Evolutionary conservation across 1,140 invertebrate genomes (phyloP).

Genomic region (Stegodyphus dumicola): DNA sequence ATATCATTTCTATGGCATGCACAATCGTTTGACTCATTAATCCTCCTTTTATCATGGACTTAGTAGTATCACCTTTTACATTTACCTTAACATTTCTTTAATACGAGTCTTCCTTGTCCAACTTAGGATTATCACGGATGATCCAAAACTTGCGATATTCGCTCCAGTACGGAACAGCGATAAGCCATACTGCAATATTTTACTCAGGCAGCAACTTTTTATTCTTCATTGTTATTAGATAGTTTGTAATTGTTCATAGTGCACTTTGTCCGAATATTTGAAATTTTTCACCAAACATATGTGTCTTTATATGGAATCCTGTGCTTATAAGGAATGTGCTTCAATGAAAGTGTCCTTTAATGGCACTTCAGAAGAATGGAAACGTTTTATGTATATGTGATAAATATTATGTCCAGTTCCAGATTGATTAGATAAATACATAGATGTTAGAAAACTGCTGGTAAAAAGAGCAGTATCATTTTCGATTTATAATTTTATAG

Average conservation of each 20-base stretch:
- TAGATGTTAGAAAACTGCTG: no score
- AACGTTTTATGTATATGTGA: not conserved
- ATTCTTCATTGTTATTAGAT: slow-evolving; percentile 10
- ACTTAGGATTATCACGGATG: not conserved
- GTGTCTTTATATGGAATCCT: slow-evolving; percentile 6
- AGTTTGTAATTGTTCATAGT: slow-evolving; percentile 2
- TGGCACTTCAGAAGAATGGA: not conserved
- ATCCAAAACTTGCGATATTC: not conserved
- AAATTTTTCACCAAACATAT: slow-evolving; percentile 6
- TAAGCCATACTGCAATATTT: not conserved
- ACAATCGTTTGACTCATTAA: not conserved
- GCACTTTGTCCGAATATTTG: slow-evolving; percentile 6
- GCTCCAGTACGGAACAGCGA: not conserved
- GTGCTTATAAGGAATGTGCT: not conserved
- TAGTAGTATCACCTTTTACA: not conserved
- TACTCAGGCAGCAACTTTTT: slow-evolving; percentile 12
- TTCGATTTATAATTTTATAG: no score
- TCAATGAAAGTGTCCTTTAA: not conserved
- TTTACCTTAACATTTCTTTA: slow-evolving; percentile 4
- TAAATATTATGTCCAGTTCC: not conserved
- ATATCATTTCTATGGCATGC: not conserved
- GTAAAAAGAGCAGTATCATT: no score
- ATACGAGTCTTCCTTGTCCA: slow-evolving; percentile 11
- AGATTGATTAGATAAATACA: no score
- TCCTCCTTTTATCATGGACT: not conserved